phyloP scores from a whole-genome alignment of 2,888 invertebrate genomes.

The Apamea crenata region DNA sequence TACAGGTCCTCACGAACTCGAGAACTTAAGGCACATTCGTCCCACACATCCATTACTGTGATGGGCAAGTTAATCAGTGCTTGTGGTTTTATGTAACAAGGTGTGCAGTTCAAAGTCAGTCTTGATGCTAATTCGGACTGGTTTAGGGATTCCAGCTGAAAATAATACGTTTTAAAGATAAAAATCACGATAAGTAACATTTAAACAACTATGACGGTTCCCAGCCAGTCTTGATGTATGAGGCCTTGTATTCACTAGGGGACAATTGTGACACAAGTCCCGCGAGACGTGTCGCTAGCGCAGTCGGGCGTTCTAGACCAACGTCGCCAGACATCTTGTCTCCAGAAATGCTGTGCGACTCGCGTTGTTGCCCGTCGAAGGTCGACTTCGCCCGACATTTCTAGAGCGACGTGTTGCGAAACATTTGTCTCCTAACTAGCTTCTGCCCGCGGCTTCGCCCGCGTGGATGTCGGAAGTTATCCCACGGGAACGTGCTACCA shows the following conservation, averaged over 20 bases:
- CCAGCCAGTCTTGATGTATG: neutral
- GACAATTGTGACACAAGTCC: neutral
- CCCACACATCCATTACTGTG: constrained; percentile 97
- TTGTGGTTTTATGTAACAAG: constrained; percentile 94
- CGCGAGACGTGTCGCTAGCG: too few relatives aligned
- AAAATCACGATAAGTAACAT: neutral
- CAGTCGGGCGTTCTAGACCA: neutral
- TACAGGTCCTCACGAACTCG: constrained; percentile 95
- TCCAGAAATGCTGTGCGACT: neutral
- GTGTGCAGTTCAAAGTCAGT: constrained; percentile 95
- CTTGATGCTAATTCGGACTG: constrained; percentile 96
- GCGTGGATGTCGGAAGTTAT: too few relatives aligned
- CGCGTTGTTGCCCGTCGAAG: neutral
- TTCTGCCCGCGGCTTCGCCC: too few relatives aligned
- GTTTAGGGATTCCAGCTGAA: constrained; percentile 94
- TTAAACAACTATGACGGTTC: neutral
- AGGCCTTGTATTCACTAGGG: neutral
- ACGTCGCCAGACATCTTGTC: neutral
- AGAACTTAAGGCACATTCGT: constrained; percentile 95
- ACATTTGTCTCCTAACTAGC: neutral
- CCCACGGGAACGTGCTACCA: too few relatives aligned
- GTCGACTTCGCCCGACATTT: neutral
- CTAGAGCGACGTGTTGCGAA: neutral
- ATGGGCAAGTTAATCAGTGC: constrained; percentile 92
- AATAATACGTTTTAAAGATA: neutral